phyloP scores from a whole-genome alignment of 1,140 invertebrate species.

The Oryctes rhinoceros region DNA sequence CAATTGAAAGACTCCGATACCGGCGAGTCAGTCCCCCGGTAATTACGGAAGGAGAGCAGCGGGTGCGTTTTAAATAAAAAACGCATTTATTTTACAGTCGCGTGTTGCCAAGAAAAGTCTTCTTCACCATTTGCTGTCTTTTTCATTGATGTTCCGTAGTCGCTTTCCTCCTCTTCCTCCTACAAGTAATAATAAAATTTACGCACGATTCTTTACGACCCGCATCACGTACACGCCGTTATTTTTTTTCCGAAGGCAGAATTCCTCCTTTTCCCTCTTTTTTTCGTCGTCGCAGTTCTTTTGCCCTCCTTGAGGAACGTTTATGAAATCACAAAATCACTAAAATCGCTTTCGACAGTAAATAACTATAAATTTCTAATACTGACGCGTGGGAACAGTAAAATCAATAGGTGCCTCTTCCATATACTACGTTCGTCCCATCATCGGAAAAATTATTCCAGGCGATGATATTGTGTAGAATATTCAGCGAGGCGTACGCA shows the following conservation, averaged over 20 bases:
- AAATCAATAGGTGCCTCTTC: constrained; percentile 25
- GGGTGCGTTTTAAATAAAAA: constrained; percentile 31
- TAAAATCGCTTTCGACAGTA: constrained; percentile 34
- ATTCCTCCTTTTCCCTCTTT: not conserved
- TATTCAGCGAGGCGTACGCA: constrained; percentile 29
- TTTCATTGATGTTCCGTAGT: not conserved
- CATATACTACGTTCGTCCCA: constrained; percentile 12
- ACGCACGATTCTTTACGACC: constrained; percentile 29
- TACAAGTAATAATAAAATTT: constrained; percentile 36
- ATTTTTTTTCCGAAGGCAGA: constrained; percentile 25
- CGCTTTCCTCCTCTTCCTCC: not conserved
- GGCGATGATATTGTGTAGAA: constrained; percentile 30
- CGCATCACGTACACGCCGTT: constrained; percentile 27
- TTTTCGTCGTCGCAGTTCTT: not conserved
- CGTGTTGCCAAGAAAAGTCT: constrained; percentile 21
- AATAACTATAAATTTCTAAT: constrained; percentile 38
- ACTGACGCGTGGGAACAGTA: constrained; percentile 31
- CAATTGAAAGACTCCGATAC: constrained; percentile 28
- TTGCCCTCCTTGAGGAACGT: not conserved
- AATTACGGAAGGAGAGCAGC: constrained; percentile 1
- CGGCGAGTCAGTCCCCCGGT: not conserved
- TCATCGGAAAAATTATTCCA: constrained; percentile 27
- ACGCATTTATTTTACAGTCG: constrained; percentile 34
- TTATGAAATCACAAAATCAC: constrained; percentile 37
- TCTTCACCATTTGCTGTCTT: constrained; percentile 20